Conservation (phyloP, 2,797 vertebrate species). For the Anas bahamensis region DNA sequence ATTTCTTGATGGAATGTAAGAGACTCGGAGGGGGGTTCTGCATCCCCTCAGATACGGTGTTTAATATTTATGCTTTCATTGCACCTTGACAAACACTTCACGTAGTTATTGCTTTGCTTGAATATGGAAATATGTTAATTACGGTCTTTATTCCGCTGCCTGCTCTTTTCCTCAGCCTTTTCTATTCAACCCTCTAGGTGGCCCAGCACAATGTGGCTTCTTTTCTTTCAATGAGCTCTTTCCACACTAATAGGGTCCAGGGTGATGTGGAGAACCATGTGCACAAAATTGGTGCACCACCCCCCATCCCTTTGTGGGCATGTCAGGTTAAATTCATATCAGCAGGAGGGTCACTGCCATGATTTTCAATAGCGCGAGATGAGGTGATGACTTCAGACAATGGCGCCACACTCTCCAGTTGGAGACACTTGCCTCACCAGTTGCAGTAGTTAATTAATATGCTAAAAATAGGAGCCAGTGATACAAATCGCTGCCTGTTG, state of each 20-base stretch:
- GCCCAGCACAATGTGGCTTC: constrained; percentile 82
- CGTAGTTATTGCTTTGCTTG: constrained; percentile 85
- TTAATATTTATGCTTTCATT: constrained; percentile 51
- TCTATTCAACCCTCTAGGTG: constrained; percentile 85
- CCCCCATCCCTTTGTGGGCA: constrained; percentile 83
- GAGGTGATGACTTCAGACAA: constrained; percentile 90
- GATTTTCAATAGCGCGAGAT: constrained; percentile 87
- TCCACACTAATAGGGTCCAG: constrained; percentile 82
- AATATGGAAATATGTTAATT: constrained; percentile 91
- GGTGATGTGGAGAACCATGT: constrained; percentile 85
- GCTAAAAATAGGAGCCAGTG: constrained; percentile 85
- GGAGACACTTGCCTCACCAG: constrained; percentile 80
- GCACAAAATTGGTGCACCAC: constrained; percentile 76
- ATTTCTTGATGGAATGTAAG: constrained; percentile 20
- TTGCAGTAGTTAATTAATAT: constrained; percentile 88
- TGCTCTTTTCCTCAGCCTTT: constrained; percentile 79
- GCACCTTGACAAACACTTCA: constrained; percentile 82
- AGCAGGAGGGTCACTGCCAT: constrained; percentile 84
- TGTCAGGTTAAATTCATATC: constrained; percentile 86
- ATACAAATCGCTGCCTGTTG: constrained; percentile 84
- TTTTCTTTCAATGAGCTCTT: constrained; percentile 70
- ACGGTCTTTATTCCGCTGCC: constrained; percentile 74
- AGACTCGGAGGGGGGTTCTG: neutral
- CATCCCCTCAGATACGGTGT: constrained; percentile 16
- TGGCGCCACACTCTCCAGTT: constrained; percentile 87